These are phyloP conservation scores for Venturia canescens DNA, from an alignment of 1,140 invertebrate species.

Conservation along the genomic window DNA sequence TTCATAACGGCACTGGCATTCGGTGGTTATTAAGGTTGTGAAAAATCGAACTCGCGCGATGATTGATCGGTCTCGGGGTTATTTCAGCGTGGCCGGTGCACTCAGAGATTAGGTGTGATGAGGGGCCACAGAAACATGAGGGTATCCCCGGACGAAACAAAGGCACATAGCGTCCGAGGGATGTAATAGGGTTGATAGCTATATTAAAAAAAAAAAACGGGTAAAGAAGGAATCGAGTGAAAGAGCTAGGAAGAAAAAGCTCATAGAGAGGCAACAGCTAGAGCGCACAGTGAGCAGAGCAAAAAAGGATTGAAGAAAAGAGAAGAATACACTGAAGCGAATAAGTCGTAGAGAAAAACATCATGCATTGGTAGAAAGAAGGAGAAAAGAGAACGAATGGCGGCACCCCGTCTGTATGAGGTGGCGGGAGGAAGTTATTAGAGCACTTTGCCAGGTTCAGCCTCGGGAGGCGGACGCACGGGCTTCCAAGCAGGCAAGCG, in stretches of 20 bases:
- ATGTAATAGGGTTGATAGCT: constrained; percentile 1
- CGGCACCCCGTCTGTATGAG: constrained; percentile 40
- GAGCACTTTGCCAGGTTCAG: constrained; percentile 68
- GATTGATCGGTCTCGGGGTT: background rate
- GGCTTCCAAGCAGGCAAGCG: constrained; percentile 42
- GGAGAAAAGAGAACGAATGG: constrained; percentile 33
- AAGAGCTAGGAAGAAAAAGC: constrained; percentile 34
- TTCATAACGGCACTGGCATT: background rate
- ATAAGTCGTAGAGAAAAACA: background rate
- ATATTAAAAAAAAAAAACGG: background rate
- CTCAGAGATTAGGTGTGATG: constrained; percentile 61
- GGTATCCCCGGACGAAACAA: constrained; percentile 65
- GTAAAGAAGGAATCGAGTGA: constrained; percentile 26
- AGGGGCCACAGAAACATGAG: constrained; percentile 60
- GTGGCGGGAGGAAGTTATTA: constrained; percentile 67
- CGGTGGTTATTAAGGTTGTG: background rate
- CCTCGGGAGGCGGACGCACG: constrained; percentile 51
- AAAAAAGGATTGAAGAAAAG: constrained; percentile 1
- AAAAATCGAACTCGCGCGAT: background rate
- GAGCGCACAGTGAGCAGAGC: constrained; percentile 17
- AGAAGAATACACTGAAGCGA: constrained; percentile 18
- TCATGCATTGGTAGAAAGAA: constrained; percentile 17
- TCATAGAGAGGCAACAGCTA: constrained; percentile 21
- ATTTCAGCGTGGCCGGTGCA: constrained; percentile 19
- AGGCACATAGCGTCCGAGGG: constrained; percentile 49